These are phyloP conservation scores for Distichodus sexfasciatus DNA, from an alignment of 2,797 vertebrate species.

Conservation along the genomic window DNA sequence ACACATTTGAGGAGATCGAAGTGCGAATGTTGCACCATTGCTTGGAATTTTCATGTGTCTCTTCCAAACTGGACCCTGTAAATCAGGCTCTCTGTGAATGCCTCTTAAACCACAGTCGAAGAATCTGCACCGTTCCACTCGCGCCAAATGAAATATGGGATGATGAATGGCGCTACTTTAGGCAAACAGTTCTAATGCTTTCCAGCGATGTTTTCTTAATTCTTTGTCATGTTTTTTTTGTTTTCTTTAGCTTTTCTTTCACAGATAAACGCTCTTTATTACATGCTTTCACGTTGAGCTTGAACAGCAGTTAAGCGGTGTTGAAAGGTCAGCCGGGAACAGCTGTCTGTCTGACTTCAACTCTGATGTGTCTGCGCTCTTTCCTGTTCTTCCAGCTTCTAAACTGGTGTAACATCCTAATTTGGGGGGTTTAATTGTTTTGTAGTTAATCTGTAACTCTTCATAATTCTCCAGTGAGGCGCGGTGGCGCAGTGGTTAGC, in stretches of 20 bases:
- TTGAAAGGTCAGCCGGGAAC: neutral
- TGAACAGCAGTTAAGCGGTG: neutral
- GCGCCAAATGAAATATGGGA: conserved; percentile 23
- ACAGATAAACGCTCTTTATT: neutral
- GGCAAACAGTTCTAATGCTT: conserved; percentile 10
- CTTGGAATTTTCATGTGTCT: neutral
- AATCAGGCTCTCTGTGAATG: conserved; percentile 24
- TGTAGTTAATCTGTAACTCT: too few species aligned
- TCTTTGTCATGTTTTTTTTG: neutral
- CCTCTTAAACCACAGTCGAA: neutral
- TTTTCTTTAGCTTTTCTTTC: neutral
- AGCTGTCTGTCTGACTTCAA: neutral
- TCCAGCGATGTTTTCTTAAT: conserved; percentile 1
- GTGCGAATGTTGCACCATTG: neutral
- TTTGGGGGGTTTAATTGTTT: too few species aligned
- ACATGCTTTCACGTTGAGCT: neutral
- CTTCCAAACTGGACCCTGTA: conserved; percentile 5
- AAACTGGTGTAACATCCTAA: neutral
- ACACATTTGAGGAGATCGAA: neutral
- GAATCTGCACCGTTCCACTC: neutral
- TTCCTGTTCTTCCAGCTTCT: neutral
- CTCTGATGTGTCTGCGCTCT: neutral
- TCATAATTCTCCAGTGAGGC: neutral
- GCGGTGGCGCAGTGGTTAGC: too few species aligned
- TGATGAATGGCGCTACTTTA: neutral